phyloP scores from a whole-genome alignment of 2,888 invertebrate genomes.

The Trichopoda pennipes region DNA sequence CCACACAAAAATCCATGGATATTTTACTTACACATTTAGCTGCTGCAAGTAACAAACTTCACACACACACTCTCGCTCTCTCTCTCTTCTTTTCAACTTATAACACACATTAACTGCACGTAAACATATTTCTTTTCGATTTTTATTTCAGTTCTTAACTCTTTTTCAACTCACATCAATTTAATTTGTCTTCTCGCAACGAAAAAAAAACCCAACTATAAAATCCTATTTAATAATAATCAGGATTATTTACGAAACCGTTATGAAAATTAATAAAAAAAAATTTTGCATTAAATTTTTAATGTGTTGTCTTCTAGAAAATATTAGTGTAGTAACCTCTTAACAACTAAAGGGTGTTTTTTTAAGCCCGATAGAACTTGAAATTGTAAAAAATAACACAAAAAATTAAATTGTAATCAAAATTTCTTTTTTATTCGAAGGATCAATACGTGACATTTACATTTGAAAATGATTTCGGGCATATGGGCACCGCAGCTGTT shows the following conservation, averaged over 20 bases:
- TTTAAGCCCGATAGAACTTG: no score
- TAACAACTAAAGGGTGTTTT: no score
- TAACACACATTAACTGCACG: conserved; percentile 24
- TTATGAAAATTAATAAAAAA: neutral
- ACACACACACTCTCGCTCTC: no score
- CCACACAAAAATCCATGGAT: neutral
- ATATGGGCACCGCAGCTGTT: no score
- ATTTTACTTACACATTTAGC: neutral
- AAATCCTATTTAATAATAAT: conserved; percentile 1
- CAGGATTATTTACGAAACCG: neutral
- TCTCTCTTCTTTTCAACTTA: neutral
- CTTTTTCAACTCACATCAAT: conserved; percentile 5
- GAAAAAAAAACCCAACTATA: neutral
- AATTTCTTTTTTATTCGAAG: no score
- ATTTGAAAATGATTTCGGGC: no score
- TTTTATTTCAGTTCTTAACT: conserved; percentile 24
- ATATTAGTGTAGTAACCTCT: no score
- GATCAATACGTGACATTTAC: no score
- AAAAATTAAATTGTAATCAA: no score
- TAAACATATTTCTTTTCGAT: neutral
- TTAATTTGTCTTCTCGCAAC: neutral
- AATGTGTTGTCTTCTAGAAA: no score
- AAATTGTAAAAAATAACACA: no score
- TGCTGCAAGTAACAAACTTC: neutral
- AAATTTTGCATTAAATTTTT: no score